phyloP scores from a whole-genome alignment of 2,113 vertebrate genomes.

The Cephalophus harveyi region DNA sequence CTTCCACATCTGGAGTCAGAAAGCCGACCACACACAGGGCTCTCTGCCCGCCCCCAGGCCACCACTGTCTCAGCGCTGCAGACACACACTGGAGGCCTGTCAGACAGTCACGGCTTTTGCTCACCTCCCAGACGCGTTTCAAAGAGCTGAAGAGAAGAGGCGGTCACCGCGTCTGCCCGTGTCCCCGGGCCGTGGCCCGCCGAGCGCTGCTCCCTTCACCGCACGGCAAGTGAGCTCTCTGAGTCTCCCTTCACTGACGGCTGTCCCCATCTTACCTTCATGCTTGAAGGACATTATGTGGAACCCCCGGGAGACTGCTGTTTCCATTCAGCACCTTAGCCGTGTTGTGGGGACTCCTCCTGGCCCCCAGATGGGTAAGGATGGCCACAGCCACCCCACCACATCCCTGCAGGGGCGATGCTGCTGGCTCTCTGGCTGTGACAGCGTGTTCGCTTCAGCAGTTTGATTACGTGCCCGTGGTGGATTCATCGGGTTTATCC shows the following conservation, averaged over 20 bases:
- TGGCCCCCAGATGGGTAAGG: fast-evolving
- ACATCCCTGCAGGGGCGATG: fast-evolving
- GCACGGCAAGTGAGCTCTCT: fast-evolving
- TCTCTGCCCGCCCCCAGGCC: background rate
- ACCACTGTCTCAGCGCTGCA: background rate
- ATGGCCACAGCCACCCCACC: fast-evolving
- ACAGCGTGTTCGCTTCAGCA: fast-evolving
- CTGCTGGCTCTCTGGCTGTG: fast-evolving
- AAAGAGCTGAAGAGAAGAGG: background rate
- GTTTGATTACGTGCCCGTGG: fast-evolving
- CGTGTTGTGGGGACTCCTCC: background rate
- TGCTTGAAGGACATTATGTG: too few relatives aligned
- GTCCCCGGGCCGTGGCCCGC: fast-evolving
- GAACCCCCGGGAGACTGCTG: background rate
- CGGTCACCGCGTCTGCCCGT: fast-evolving
- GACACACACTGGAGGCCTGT: background rate
- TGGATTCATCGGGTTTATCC: fast-evolving
- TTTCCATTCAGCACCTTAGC: background rate
- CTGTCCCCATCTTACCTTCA: fast-evolving
- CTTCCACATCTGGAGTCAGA: background rate
- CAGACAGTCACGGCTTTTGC: fast-evolving
- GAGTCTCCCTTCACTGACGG: background rate
- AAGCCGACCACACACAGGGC: background rate
- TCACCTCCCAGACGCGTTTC: background rate
- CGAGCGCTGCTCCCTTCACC: background rate